These are phyloP conservation scores for Volucella bombylans DNA, from an alignment of 2,888 invertebrate species.

Conservation along the genomic window DNA sequence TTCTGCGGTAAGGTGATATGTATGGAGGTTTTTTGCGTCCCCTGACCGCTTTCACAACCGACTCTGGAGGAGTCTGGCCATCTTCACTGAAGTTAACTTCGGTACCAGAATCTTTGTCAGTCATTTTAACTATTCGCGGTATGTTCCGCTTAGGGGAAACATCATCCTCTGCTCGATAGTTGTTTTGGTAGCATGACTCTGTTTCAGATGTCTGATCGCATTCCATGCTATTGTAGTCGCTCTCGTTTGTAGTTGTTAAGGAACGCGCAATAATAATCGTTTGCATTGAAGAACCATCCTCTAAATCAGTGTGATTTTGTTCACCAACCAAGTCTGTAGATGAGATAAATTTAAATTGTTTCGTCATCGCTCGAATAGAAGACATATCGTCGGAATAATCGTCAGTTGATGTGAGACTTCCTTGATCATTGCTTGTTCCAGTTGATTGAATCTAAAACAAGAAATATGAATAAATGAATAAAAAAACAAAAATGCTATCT, in stretches of 20 bases:
- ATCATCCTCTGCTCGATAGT: conserved; percentile 26
- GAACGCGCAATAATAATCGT: conserved; percentile 77
- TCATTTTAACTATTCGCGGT: conserved; percentile 73
- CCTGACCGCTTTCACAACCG: conserved; percentile 78
- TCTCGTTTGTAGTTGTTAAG: conserved; percentile 78
- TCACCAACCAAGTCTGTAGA: conserved; percentile 81
- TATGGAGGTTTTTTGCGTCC: conserved; percentile 86
- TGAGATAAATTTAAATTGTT: conserved; percentile 80
- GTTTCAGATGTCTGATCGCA: conserved; percentile 85
- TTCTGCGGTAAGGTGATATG: conserved; percentile 84
- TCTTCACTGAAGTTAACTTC: conserved; percentile 83
- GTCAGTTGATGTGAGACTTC: conserved; percentile 73
- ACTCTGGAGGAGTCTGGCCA: conserved; percentile 77
- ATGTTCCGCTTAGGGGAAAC: conserved; percentile 62
- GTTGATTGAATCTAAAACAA: conserved; percentile 58
- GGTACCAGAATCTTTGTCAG: conserved; percentile 82
- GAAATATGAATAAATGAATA: background rate
- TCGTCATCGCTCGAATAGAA: conserved; percentile 80
- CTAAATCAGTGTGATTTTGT: conserved; percentile 18
- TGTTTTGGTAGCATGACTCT: conserved; percentile 81
- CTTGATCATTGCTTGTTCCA: conserved; percentile 59
- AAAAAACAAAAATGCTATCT: background rate
- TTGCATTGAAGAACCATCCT: conserved; percentile 49
- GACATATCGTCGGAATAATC: conserved; percentile 77
- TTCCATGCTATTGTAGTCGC: conserved; percentile 83